Evolutionary conservation across 2,888 invertebrate genomes (phyloP).

Genomic region (Apodemia zela): DNA sequence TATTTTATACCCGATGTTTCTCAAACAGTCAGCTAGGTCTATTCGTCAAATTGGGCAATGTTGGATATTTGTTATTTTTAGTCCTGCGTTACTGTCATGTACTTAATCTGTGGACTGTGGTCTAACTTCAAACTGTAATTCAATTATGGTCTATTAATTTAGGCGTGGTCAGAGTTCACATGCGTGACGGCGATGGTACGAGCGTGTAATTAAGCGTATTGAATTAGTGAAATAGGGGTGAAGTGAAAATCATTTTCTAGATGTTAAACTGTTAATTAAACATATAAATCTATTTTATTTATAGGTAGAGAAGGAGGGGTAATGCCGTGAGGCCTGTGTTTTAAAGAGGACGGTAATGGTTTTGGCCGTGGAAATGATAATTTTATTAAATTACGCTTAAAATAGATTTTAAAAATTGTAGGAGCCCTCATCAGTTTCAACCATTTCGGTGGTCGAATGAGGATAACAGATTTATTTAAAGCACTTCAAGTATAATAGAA

Average conservation of each 20-base stretch:
- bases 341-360: no score
- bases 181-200: neutral
- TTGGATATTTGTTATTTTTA: neutral
- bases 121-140: neutral
- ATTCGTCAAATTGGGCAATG: neutral
- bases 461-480: no score
- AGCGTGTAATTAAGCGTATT: neutral
- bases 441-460: no score
- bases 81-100: neutral
- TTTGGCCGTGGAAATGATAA: no score
- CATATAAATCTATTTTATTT: neutral
- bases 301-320: no score
- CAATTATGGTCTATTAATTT: conserved; percentile 12
- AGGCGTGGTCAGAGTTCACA: conserved; percentile 11
- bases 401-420: no score
- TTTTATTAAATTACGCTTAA: no score
- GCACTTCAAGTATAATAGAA: no score
- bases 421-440: no score
- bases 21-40: neutral
- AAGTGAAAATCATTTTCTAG: neutral
- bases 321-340: no score
- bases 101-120: neutral
- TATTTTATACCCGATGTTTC: neutral
- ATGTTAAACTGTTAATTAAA: neutral
- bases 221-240: conserved; percentile 1